Percentiles rank a stretch among this genome's conserved stretches.
Conservation (phyloP, 2,888 invertebrate genomes). For the Nephrocerus scutellatus region DNA sequence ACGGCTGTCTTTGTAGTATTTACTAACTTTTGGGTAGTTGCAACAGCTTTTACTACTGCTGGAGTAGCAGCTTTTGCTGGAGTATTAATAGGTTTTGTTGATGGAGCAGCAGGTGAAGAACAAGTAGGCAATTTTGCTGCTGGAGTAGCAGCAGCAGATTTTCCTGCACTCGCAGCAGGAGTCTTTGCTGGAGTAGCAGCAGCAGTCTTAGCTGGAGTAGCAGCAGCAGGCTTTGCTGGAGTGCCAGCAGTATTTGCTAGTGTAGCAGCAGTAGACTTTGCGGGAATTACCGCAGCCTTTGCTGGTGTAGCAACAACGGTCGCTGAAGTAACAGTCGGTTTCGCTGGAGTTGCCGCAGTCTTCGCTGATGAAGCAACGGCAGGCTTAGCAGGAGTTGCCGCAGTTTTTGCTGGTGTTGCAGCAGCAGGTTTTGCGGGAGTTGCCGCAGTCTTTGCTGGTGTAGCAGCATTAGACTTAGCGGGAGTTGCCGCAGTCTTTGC, state of each 20-base stretch:
- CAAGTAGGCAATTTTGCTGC: not conserved
- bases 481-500: not conserved
- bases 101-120: too few relatives aligned
- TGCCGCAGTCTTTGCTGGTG: not conserved
- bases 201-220: not conserved
- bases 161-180: not conserved
- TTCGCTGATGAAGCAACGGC: not conserved
- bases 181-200: not conserved
- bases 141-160: conserved; percentile 1
- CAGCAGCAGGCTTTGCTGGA: not conserved
- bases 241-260: not conserved
- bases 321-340: not conserved
- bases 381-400: not conserved
- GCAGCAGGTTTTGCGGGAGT: too few relatives aligned
- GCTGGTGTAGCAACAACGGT: not conserved
- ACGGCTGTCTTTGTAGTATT: not conserved
- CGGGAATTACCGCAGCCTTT: not conserved
- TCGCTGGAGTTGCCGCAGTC: not conserved
- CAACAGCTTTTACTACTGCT: not conserved
- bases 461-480: not conserved
- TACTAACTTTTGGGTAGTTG: not conserved
- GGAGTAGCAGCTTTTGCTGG: not conserved
- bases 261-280: conserved; percentile 1
- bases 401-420: not conserved
- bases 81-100: not conserved